phyloP scores from a whole-genome alignment of 2,888 invertebrate genomes.

The Mythimna vitellina region DNA sequence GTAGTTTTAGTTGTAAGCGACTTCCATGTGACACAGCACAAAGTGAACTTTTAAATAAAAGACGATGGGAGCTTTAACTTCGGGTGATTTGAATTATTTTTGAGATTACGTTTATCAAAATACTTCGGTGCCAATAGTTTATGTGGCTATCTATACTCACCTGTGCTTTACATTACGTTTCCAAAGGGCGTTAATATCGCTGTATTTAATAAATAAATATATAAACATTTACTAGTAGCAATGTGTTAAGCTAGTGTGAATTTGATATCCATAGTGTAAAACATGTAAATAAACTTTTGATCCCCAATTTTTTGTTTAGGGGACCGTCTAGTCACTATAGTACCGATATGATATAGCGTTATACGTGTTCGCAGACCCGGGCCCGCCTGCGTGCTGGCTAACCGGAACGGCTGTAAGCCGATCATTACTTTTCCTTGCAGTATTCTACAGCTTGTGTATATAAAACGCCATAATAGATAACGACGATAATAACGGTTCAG shows the following conservation, averaged over 20 bases:
- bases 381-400: constrained; percentile 47
- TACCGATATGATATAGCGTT: constrained; percentile 73
- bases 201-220: constrained; percentile 71
- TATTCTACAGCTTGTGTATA: constrained; percentile 83
- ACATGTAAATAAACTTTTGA: constrained; percentile 80
- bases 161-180: constrained; percentile 71
- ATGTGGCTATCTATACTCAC: constrained; percentile 65
- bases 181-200: constrained; percentile 73
- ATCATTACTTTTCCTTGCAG: constrained; percentile 71
- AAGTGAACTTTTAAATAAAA: constrained; percentile 73
- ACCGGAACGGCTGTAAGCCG: constrained; percentile 74
- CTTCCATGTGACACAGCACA: constrained; percentile 88
- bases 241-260: constrained; percentile 83
- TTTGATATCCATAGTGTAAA: constrained; percentile 82
- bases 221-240: constrained; percentile 70
- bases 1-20: constrained; percentile 79
- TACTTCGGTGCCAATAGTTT: constrained; percentile 75
- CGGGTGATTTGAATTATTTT: constrained; percentile 77
- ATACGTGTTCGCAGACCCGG: constrained; percentile 58
- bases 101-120: constrained; percentile 76
- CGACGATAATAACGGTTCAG: constrained; percentile 53
- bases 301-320: constrained; percentile 74
- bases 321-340: constrained; percentile 87
- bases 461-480: constrained; percentile 66
- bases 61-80: constrained; percentile 77